Conservation (phyloP, 2,113 vertebrate species). For the Hymenochirus boettgeri region DNA sequence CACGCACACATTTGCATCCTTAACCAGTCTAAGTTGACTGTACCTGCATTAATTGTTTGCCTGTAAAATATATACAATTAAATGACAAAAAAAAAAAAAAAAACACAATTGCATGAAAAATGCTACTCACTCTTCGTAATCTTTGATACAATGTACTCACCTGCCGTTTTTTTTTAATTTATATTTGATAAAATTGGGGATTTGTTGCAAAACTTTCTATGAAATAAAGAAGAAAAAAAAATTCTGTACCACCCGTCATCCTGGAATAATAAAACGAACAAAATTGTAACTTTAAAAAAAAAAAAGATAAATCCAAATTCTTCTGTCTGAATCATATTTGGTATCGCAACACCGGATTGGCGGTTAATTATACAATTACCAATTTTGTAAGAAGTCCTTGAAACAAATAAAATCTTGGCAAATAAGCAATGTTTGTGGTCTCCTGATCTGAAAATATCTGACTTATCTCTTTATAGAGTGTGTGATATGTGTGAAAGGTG, state of each 20-base stretch:
- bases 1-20: conserved; percentile 59
- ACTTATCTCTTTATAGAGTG: no score
- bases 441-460: conserved; percentile 50
- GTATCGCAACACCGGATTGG: conserved; percentile 87
- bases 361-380: conserved; percentile 92
- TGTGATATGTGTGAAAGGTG: no score
- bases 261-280: conserved; percentile 45
- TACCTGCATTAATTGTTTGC: conserved; percentile 84
- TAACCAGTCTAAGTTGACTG: conserved; percentile 71
- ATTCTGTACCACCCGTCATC: conserved; percentile 55
- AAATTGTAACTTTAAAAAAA: conserved; percentile 53
- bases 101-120: conserved; percentile 75
- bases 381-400: conserved; percentile 97
- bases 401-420: conserved; percentile 80
- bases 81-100: conserved; percentile 51
- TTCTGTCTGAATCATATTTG: conserved; percentile 83
- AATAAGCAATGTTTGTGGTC: conserved; percentile 47
- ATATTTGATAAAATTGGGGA: conserved; percentile 90
- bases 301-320: conserved; percentile 74
- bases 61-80: conserved; percentile 86
- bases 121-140: conserved; percentile 85
- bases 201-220: conserved; percentile 86
- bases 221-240: no score
- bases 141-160: conserved; percentile 91
- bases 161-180: conserved; percentile 84